These are phyloP conservation scores for Columba janthina DNA, from an alignment of 2,113 vertebrate genomes.

Conservation along the genomic window DNA sequence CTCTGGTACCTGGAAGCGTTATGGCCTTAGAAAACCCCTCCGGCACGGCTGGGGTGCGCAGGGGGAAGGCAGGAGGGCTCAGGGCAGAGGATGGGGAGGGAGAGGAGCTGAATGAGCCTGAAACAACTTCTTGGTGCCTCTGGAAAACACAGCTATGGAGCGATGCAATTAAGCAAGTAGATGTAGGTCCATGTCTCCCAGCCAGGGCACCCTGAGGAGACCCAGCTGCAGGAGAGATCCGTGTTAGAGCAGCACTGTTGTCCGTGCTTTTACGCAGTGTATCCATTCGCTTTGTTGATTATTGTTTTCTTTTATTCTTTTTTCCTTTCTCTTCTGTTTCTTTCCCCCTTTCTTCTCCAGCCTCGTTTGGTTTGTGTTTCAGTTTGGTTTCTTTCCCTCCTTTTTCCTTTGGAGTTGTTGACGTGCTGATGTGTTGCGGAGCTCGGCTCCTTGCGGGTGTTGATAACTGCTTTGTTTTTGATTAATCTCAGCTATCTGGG, in stretches of 20 bases:
- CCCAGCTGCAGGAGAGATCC: constrained; percentile 43
- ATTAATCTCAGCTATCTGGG: constrained; percentile 99
- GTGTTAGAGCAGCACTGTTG: constrained; percentile 61
- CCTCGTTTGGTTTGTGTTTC: constrained; percentile 57
- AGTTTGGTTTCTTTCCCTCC: constrained; percentile 59
- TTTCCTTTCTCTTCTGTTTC: constrained; percentile 77
- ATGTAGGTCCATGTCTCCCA: neutral
- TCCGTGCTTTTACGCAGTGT: constrained; percentile 70
- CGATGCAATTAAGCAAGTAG: neutral
- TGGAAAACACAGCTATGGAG: neutral
- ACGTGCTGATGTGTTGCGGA: constrained; percentile 78
- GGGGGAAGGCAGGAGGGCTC: constrained; percentile 7
- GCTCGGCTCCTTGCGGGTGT: constrained; percentile 77
- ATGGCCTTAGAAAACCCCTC: constrained; percentile 44
- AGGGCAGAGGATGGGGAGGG: constrained; percentile 12
- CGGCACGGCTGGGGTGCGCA: neutral
- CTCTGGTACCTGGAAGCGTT: constrained; percentile 73
- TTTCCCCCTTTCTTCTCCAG: constrained; percentile 73
- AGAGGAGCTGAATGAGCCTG: neutral
- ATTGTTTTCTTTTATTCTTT: constrained; percentile 63
- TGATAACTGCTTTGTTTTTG: constrained; percentile 99
- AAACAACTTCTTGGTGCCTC: neutral
- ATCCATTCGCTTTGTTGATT: constrained; percentile 70
- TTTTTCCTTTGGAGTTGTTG: constrained; percentile 73
- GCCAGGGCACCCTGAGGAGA: constrained; percentile 15